Percentiles rank a stretch among this genome's conserved stretches.
Evolutionary conservation across 2,797 vertebrate species (phyloP).

Genomic region (Cyclura pinguis): DNA sequence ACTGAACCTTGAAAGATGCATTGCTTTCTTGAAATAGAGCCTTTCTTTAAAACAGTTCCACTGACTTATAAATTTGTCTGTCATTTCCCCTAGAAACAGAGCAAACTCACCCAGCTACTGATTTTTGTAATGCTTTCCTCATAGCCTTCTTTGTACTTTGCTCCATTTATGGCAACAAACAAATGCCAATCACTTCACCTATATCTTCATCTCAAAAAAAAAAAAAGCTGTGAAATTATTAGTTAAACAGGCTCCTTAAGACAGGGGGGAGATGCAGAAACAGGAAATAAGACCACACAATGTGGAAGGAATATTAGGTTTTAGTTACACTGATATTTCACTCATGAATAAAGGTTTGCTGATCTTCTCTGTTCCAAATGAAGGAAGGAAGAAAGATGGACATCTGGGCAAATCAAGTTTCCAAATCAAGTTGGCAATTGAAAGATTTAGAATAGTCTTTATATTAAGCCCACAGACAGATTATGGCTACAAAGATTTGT

Average conservation of each 20-base stretch:
- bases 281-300: neutral
- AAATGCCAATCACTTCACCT: neutral
- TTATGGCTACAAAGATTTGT: too few relatives aligned
- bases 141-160: neutral
- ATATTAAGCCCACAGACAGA: too few relatives aligned
- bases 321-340: neutral
- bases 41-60: slow-evolving; percentile 32
- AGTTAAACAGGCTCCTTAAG: neutral
- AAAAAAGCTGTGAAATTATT: neutral
- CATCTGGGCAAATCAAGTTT: too few relatives aligned
- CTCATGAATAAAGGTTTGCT: neutral
- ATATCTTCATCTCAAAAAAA: slow-evolving; percentile 9
- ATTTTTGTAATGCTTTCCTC: neutral
- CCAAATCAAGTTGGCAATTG: too few relatives aligned
- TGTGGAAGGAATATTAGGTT: neutral
- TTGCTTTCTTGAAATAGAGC: slow-evolving; percentile 33
- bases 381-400: too few relatives aligned
- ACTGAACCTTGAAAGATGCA: slow-evolving; percentile 45
- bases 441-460: too few relatives aligned
- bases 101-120: neutral
- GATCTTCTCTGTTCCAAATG: neutral
- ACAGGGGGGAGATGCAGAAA: neutral
- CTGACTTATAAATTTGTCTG: slow-evolving; percentile 14
- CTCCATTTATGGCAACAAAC: neutral
- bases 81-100: slow-evolving; percentile 16